Conservation (phyloP, 2,888 invertebrate species). For the Lycophotia porphyrea region DNA sequence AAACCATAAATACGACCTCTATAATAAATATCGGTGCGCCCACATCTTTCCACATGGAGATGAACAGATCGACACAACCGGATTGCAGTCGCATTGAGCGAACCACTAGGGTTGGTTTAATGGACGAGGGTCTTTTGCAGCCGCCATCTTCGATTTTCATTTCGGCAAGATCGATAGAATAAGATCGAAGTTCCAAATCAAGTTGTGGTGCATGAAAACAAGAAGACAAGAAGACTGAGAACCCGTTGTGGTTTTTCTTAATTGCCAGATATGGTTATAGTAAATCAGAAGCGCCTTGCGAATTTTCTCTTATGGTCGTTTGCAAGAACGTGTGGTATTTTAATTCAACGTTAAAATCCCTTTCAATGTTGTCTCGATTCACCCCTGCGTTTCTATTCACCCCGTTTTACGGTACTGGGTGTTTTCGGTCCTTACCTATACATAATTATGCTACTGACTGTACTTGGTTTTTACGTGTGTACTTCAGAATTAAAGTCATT, state of each 20-base stretch:
- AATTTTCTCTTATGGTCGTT: not conserved
- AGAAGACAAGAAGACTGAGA: not conserved
- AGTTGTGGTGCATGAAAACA: not conserved
- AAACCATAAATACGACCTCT: not conserved
- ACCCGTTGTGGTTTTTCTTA: not conserved
- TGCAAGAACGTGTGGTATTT: not conserved
- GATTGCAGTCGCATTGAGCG: too few species aligned
- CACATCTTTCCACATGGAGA: too few species aligned
- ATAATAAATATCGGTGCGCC: too few species aligned
- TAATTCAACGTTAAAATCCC: not conserved
- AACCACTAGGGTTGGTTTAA: too few species aligned
- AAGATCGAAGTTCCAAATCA: not conserved
- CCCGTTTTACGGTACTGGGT: not conserved
- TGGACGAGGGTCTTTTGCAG: too few species aligned
- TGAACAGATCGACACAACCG: too few species aligned
- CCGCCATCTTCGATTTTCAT: not conserved
- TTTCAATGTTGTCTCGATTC: not conserved
- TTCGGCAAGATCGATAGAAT: not conserved
- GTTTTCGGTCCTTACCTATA: not conserved
- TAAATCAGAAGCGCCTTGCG: not conserved
- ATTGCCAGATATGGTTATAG: not conserved
- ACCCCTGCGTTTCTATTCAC: not conserved
- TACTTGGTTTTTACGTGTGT: not conserved
- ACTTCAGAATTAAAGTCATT: not conserved
- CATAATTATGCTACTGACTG: not conserved